phyloP scores from a whole-genome alignment of 2,113 vertebrate genomes.

The Epinephelus cyanopodus region DNA sequence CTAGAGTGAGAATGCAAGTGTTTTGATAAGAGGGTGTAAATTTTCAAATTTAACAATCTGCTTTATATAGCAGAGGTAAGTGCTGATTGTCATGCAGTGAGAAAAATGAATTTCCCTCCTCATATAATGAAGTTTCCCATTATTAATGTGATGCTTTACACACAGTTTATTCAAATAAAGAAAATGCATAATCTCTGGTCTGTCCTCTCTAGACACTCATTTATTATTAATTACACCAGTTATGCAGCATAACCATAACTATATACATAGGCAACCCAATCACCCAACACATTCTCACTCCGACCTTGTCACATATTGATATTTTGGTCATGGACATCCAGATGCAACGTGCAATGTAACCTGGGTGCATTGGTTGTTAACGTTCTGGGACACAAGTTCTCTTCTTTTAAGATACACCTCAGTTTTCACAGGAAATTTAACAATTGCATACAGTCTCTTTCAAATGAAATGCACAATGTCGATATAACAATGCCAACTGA shows the following conservation, averaged over 20 bases:
- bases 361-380: no score
- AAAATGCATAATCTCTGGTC: not conserved
- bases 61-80: conserved; percentile 27
- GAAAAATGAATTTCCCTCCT: conserved; percentile 44
- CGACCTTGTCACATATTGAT: no score
- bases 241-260: not conserved
- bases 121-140: conserved; percentile 33
- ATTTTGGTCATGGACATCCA: no score
- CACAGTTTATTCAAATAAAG: not conserved
- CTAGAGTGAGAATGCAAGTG: conserved; percentile 26
- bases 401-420: no score
- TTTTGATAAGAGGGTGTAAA: conserved; percentile 43
- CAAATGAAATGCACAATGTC: no score
- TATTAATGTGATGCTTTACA: conserved; percentile 33
- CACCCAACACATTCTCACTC: no score
- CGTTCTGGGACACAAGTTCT: no score
- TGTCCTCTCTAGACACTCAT: not conserved
- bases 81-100: conserved; percentile 31
- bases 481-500: no score
- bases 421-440: no score
- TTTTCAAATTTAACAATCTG: conserved; percentile 43
- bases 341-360: no score
- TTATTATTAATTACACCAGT: not conserved
- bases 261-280: not conserved
- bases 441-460: no score